Conservation (phyloP, 2,797 vertebrate genomes). For the Neoniphon sammara region DNA sequence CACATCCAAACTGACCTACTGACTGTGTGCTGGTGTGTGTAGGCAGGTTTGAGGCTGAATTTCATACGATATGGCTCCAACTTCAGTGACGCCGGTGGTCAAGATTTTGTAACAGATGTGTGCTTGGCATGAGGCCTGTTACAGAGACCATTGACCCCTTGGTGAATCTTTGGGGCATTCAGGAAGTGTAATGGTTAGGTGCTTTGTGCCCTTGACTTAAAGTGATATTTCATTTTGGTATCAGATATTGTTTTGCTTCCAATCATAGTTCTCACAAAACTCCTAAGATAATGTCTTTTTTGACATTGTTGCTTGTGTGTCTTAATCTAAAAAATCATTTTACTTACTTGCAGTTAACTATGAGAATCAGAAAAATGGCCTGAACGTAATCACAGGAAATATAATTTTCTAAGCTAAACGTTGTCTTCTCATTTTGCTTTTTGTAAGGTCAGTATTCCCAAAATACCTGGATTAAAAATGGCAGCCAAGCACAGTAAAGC, state of each 20-base stretch:
- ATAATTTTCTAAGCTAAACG: too few species aligned
- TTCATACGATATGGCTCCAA: not conserved
- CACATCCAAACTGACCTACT: not conserved
- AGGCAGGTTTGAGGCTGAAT: not conserved
- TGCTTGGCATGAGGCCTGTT: not conserved
- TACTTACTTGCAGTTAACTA: too few species aligned
- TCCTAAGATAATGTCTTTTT: too few species aligned
- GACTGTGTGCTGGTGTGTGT: not conserved
- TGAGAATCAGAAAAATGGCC: too few species aligned
- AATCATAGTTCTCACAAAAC: not conserved
- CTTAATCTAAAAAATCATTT: too few species aligned
- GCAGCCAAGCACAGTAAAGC: too few species aligned
- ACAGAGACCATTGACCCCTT: not conserved
- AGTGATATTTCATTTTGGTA: not conserved
- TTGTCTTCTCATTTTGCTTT: too few species aligned
- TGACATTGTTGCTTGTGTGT: too few species aligned
- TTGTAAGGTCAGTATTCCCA: too few species aligned
- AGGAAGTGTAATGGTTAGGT: not conserved
- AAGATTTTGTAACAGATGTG: not conserved
- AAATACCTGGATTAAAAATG: too few species aligned
- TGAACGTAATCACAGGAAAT: too few species aligned
- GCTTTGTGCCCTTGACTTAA: not conserved
- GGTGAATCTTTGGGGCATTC: not conserved
- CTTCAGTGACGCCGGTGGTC: constrained; percentile 8
- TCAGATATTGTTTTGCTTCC: not conserved